A percentile compares a stretch with the other conserved stretches of the same genome.
phyloP scores from a whole-genome alignment of 2,888 invertebrate species.

The Nemotelus pantherinus region DNA sequence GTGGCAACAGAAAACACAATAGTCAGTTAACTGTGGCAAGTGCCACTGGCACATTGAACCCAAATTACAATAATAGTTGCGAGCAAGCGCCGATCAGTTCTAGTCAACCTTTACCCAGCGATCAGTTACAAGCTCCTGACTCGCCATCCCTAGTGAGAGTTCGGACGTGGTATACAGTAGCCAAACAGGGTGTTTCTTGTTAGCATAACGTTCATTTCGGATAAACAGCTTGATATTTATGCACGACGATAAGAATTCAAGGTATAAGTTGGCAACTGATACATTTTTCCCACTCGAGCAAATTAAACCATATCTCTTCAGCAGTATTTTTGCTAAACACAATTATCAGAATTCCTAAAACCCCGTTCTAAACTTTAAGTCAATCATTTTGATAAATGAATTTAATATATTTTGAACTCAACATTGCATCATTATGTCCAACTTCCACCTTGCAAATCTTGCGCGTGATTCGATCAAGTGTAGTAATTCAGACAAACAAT shows the following conservation, averaged over 20 bases:
- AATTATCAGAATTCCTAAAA: too few species aligned
- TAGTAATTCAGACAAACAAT: background rate
- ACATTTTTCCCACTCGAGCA: too few species aligned
- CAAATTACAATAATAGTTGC: slow-evolving; percentile 15
- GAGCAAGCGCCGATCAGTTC: slow-evolving; percentile 47
- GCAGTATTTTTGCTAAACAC: too few species aligned
- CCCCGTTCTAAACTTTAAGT: too few species aligned
- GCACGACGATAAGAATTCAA: too few species aligned
- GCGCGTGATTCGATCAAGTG: background rate
- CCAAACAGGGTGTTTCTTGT: slow-evolving; percentile 65
- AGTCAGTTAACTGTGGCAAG: slow-evolving; percentile 9
- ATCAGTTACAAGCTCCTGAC: slow-evolving; percentile 57
- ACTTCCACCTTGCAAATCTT: too few species aligned
- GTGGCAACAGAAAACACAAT: slow-evolving; percentile 33
- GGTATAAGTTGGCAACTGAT: too few species aligned
- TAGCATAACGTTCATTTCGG: slow-evolving; percentile 54
- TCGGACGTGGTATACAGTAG: slow-evolving; percentile 65
- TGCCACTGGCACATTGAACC: slow-evolving; percentile 15
- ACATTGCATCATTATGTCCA: too few species aligned
- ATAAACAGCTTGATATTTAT: background rate
- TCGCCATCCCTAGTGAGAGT: slow-evolving; percentile 64
- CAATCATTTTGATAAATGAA: too few species aligned
- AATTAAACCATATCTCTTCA: too few species aligned
- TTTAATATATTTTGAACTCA: too few species aligned
- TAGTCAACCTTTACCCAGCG: slow-evolving; percentile 47